A percentile compares a stretch with the other conserved stretches of the same genome.
phyloP scores from a whole-genome alignment of 2,888 invertebrate genomes.

The Seira musarum region DNA sequence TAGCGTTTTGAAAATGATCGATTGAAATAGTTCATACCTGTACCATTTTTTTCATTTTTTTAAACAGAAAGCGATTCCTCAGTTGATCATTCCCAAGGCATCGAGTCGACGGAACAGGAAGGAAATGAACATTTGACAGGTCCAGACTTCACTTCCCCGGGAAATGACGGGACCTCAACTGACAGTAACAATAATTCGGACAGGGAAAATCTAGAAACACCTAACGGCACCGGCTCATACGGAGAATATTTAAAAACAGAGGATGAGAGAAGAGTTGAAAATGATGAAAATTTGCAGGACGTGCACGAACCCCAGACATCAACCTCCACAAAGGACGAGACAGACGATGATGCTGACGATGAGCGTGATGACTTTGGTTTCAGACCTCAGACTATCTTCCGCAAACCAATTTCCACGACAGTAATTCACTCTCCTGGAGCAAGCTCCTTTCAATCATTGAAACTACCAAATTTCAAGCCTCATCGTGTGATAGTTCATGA shows the following conservation, averaged over 20 bases:
- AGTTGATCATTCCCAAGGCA: constrained; percentile 30
- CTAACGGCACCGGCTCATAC: neutral
- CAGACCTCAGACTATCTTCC: constrained; percentile 40
- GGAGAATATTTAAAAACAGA: neutral
- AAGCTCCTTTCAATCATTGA: constrained; percentile 54
- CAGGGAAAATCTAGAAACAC: too few relatives aligned
- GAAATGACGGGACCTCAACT: constrained; percentile 12
- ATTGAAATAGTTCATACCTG: too few relatives aligned
- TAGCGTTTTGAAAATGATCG: too few relatives aligned
- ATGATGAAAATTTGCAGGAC: constrained; percentile 36
- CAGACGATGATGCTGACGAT: constrained; percentile 48
- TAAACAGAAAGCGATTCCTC: constrained; percentile 27
- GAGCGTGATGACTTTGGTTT: constrained; percentile 53
- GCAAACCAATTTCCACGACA: constrained; percentile 57
- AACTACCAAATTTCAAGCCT: constrained; percentile 55
- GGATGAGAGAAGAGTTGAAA: constrained; percentile 9
- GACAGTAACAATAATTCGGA: neutral
- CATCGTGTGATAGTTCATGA: constrained; percentile 59
- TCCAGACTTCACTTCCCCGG: neutral
- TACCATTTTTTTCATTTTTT: neutral
- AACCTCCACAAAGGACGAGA: constrained; percentile 19
- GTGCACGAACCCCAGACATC: constrained; percentile 1
- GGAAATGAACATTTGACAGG: constrained; percentile 13
- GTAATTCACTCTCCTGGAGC: constrained; percentile 58
- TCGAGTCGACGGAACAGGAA: neutral